Conservation (phyloP, 2,888 invertebrate species). For the Hedychridium roseum region DNA sequence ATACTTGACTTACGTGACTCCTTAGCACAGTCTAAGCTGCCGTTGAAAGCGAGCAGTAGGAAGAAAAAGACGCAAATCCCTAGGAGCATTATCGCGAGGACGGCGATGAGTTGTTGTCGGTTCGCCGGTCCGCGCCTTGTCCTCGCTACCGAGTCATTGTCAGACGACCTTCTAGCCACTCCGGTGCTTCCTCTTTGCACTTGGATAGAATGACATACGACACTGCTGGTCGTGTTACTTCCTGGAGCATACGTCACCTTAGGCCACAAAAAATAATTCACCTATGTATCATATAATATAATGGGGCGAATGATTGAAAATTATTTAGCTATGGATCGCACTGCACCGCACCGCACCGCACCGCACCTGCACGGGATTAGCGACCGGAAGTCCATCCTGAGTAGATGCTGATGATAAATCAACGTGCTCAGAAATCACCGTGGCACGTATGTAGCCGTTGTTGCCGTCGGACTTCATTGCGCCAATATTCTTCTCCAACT, state of each 20-base stretch:
- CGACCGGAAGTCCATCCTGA: slow-evolving; percentile 39
- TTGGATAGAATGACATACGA: slow-evolving; percentile 41
- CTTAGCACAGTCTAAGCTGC: slow-evolving; percentile 43
- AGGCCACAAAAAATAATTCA: background rate
- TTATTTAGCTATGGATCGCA: background rate
- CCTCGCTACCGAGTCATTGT: slow-evolving; percentile 51
- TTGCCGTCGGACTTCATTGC: slow-evolving; percentile 53
- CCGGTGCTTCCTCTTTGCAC: slow-evolving; percentile 35
- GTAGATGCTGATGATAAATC: slow-evolving; percentile 44
- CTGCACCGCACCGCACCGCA: background rate
- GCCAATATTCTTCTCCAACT: slow-evolving; percentile 1
- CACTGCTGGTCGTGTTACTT: slow-evolving; percentile 47
- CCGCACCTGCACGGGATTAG: slow-evolving; percentile 50
- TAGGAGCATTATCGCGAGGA: slow-evolving; percentile 50
- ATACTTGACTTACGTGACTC: slow-evolving; percentile 48
- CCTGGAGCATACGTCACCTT: slow-evolving; percentile 55
- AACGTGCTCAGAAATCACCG: slow-evolving; percentile 46
- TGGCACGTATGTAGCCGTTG: slow-evolving; percentile 54
- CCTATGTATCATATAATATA: background rate
- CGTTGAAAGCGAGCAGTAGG: slow-evolving; percentile 49
- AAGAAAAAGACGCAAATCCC: slow-evolving; percentile 50
- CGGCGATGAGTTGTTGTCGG: slow-evolving; percentile 49
- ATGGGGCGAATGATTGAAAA: background rate
- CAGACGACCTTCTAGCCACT: too few relatives aligned
- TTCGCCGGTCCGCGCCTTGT: slow-evolving; percentile 42